Percentiles rank a stretch among this genome's conserved stretches.
Conservation (phyloP, 1,140 invertebrate species). For the Eciton burchellii region DNA sequence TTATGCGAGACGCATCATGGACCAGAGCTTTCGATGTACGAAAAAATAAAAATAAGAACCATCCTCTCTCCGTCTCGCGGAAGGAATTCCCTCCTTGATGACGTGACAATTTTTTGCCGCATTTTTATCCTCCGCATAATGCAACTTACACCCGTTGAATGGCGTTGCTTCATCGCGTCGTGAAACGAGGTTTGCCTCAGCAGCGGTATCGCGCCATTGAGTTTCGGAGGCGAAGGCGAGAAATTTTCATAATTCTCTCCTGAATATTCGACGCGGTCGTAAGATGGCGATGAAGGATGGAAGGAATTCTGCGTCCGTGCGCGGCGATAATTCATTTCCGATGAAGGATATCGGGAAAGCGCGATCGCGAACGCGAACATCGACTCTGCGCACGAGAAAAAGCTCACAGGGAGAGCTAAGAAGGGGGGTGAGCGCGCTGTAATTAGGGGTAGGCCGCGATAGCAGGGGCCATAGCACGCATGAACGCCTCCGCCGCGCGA, state of each 20-base stretch:
- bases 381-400: slow-evolving; percentile 46
- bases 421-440: slow-evolving; percentile 31
- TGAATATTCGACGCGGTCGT: slow-evolving; percentile 1
- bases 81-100: slow-evolving; percentile 22
- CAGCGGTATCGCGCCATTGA: slow-evolving; percentile 34
- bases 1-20: not conserved
- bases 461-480: slow-evolving; percentile 66
- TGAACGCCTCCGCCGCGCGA: slow-evolving; percentile 70
- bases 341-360: not conserved
- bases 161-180: slow-evolving; percentile 37
- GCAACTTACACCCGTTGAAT: slow-evolving; percentile 12
- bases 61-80: not conserved
- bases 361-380: slow-evolving; percentile 11
- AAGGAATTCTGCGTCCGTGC: slow-evolving; percentile 1
- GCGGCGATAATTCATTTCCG: slow-evolving; percentile 60
- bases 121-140: slow-evolving; percentile 1
- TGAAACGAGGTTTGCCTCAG: slow-evolving; percentile 35
- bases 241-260: slow-evolving; percentile 19
- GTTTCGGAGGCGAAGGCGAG: slow-evolving; percentile 11
- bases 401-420: too few species aligned
- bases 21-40: slow-evolving; percentile 21
- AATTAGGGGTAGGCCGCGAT: slow-evolving; percentile 68
- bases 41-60: slow-evolving; percentile 36
- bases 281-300: slow-evolving; percentile 32
- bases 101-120: slow-evolving; percentile 17